Evolutionary conservation across 1,140 invertebrate species (phyloP).

Genomic region (Melitaea cinxia): DNA sequence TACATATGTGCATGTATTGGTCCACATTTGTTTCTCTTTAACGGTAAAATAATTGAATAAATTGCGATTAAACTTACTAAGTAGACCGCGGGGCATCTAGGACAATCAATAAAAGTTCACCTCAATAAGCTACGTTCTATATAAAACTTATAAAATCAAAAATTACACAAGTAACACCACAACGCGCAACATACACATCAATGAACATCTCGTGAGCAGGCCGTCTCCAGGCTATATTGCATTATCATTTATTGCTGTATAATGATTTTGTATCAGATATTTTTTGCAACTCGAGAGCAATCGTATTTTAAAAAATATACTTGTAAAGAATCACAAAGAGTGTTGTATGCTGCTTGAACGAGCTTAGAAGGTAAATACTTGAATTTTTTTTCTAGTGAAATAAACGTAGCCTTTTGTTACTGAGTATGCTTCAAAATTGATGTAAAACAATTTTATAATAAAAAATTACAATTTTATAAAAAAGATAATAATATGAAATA

Average conservation of each 20-base stretch:
- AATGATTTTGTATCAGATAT: slow-evolving; percentile 33
- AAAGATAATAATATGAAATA: too few relatives aligned
- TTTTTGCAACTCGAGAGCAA: slow-evolving; percentile 23
- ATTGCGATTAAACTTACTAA: too few relatives aligned
- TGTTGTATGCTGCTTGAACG: not conserved
- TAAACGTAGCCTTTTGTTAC: not conserved
- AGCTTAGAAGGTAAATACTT: slow-evolving; percentile 22
- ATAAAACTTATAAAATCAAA: too few relatives aligned
- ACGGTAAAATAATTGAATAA: too few relatives aligned
- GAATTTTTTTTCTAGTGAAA: not conserved
- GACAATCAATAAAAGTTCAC: too few relatives aligned
- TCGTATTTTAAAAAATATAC: slow-evolving; percentile 24
- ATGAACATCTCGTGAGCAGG: not conserved
- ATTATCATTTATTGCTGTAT: slow-evolving; percentile 13
- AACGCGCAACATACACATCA: too few relatives aligned
- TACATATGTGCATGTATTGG: too few relatives aligned
- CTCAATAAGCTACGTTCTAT: too few relatives aligned
- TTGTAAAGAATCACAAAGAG: slow-evolving; percentile 26
- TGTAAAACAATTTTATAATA: not conserved
- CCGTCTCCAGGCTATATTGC: slow-evolving; percentile 3
- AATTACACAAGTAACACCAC: too few relatives aligned
- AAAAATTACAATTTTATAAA: too few relatives aligned
- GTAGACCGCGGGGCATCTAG: too few relatives aligned
- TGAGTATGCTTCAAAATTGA: not conserved
- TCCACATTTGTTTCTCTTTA: too few relatives aligned